Evolutionary conservation across 2,113 vertebrate species (phyloP), one percentile per base, ranked within the genome.

Genomic region (Haemorhous mexicanus): DNA sequence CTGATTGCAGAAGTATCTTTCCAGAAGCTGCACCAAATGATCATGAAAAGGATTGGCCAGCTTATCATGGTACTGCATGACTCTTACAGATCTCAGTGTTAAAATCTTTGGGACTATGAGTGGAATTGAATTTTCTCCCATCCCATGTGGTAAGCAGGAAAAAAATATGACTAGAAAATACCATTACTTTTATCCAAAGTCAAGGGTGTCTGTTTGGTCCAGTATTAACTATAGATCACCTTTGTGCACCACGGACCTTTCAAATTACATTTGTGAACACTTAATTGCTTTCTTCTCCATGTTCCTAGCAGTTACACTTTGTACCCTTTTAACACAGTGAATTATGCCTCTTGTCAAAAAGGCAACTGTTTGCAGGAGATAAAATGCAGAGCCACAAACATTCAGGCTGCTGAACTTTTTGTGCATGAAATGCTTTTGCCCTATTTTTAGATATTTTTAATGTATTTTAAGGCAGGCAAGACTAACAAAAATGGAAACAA

Each of bases 1-100:
- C 66, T 97, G 96, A 97, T 96, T 96, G 78, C 70, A 84, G n/a
- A n/a, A n/a, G 27, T 32, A 35, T 72, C 87, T 96, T 93, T 50
- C 80, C 84, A 90, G 53, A 82, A 91, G 69, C 69, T 90, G 53
- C 69, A 93, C 33, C n/a, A 79, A 85, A 78, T 3, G 23, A 90
- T 93, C 49, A 15, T 47, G 50, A 78, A 90, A 93, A 80, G 47
- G 27, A 44, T 41, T 82, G 63, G 72, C 63, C 76, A 44, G 17
- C 39, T 88, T 93, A 67, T 85, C 75, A 73, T n/a, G 68, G 68
- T 86, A 18, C 24, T 1, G 3, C 19, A 19, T 78, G n/a, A 81
- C 33, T 93, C 41, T 92, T 87, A 53, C 86, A 95, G 86, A 95
- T 94, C 24, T 10, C 43, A 56, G 12, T 18, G 9, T 77, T 80